Percentiles rank a stretch among this genome's conserved stretches.
Evolutionary conservation across 2,888 invertebrate species (phyloP).

Genomic region (Pecten maximus): DNA sequence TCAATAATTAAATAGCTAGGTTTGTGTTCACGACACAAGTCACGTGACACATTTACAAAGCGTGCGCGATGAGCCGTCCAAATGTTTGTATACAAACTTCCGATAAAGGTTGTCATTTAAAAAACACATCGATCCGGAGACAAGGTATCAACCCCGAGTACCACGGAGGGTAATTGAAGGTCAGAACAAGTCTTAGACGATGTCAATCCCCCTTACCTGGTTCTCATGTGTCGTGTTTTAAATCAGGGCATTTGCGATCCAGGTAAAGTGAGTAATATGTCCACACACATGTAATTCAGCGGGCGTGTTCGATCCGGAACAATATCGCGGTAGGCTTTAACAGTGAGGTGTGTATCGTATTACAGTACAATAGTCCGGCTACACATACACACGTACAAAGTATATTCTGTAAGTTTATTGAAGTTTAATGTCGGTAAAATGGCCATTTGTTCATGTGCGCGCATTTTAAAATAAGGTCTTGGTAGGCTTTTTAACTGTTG

Average conservation of each 20-base stretch:
- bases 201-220: not conserved
- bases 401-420: not conserved
- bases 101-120: not conserved
- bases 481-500: too few species aligned
- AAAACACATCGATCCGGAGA: not conserved
- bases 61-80: not conserved
- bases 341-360: not conserved
- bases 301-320: not conserved
- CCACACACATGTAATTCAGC: not conserved
- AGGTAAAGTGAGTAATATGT: not conserved
- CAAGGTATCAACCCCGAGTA: not conserved
- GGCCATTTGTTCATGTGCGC: not conserved
- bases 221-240: not conserved
- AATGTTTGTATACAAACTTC: not conserved
- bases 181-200: not conserved
- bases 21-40: not conserved
- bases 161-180: not conserved
- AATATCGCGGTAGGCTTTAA: not conserved
- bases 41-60: conserved; percentile 1
- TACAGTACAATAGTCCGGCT: not conserved
- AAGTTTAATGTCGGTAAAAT: not conserved
- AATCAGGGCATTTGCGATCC: not conserved
- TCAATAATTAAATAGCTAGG: not conserved
- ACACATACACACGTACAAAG: not conserved
- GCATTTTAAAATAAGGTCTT: not conserved